Evolutionary conservation across 1,140 invertebrate genomes (phyloP), one percentile per base, ranked within the genome.

Genomic region (Euura saliciscinereae): DNA sequence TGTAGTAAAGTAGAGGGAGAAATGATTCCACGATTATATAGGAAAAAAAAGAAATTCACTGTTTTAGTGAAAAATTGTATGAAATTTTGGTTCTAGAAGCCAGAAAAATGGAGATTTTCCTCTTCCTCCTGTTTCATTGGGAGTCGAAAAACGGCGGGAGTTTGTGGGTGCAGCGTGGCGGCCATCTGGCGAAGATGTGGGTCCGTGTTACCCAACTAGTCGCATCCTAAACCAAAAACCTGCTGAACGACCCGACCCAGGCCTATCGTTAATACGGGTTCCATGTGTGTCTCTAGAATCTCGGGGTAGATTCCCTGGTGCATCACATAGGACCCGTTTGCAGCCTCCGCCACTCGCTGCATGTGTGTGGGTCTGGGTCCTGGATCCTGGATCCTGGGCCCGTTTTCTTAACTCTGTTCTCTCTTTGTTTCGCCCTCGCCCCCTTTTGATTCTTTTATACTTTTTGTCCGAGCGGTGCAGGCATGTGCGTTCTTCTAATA

Each of bases 1-100:
- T 74, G 51, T 8, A 59, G 45, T 71, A 73, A 74, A 70, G 72
- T 68, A 73, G 68, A 65, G 66, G 66, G 65, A 28, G 10, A 44
- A 10, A 72, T 1, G 0, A 1, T 45, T 13, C 42, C 59, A 69
- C 43, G 45, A 43, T 13, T n/a, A 51, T 65, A 69, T 65, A 66
- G 43, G 45, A 68, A 73, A 66, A 45, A 67, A 70, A 42, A 46
- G 46, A 71, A 59, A 66, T 8, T 59, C 3, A 11, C n/a, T 59
- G 10, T 59, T 6, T 59, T 51, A 59, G 13, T 59, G 6, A 59
- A 59, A 59, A 59, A 59, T 3, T 28, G 28, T 28, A 1, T 28
- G 28, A 28, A 28, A 28, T 28, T 28, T 28, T 28, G 28, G 28
- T 28, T 28, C 28, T 28, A 28, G 28, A 28, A 28, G 28, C 0